phyloP scores from a whole-genome alignment of 2,888 invertebrate species.

The Nipponacmea schrenckii region DNA sequence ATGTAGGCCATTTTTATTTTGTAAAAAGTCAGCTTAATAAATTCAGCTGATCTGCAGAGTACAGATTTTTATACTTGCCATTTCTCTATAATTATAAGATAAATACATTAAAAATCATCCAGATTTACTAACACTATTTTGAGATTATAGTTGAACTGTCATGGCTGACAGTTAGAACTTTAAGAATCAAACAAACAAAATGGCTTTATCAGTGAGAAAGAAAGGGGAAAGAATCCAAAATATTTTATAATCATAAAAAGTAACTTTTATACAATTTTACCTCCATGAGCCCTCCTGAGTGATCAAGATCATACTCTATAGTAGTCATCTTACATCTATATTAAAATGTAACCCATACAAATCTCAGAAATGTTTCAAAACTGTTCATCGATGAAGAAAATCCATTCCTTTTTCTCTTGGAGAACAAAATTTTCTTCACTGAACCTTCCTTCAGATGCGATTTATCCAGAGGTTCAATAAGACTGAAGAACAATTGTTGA shows the following conservation, averaged over 20 bases:
- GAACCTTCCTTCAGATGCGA: not conserved
- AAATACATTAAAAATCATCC: not conserved
- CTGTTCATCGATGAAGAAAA: not conserved
- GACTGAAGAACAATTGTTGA: not conserved
- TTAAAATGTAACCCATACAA: not conserved
- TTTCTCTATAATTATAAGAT: not conserved
- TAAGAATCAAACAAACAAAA: not conserved
- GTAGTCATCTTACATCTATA: slow-evolving; percentile 70
- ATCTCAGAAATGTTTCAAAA: not conserved
- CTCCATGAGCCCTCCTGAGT: slow-evolving; percentile 87
- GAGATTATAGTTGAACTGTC: not conserved
- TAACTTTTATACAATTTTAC: slow-evolving; percentile 71
- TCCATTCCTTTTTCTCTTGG: not conserved
- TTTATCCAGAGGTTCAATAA: not conserved
- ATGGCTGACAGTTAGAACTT: not conserved
- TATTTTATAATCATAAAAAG: too few relatives aligned
- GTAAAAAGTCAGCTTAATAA: too few relatives aligned
- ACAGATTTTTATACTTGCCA: too few relatives aligned
- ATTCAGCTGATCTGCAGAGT: too few relatives aligned
- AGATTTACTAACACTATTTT: too few relatives aligned
- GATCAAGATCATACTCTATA: slow-evolving; percentile 81
- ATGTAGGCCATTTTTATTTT: too few relatives aligned
- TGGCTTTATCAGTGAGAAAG: not conserved
- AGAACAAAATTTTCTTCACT: not conserved
- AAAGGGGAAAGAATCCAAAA: not conserved